A percentile compares a stretch with the other conserved stretches of the same genome.
Evolutionary conservation across 2,113 vertebrate genomes (phyloP).

Genomic region (Etheostoma cragini): DNA sequence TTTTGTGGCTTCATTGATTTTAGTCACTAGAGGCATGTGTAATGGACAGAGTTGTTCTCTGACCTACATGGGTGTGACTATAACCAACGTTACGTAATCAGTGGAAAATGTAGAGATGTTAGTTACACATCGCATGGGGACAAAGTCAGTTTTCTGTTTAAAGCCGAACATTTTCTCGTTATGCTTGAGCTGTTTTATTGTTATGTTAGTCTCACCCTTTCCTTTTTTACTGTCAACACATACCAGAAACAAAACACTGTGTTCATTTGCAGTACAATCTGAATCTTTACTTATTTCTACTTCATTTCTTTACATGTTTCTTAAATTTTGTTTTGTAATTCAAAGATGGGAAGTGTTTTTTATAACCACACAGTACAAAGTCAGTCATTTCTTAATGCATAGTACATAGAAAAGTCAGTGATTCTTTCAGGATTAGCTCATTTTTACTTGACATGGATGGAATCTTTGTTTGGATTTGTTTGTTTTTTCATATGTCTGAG

Average conservation of each 20-base stretch:
- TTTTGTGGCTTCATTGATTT: conserved; percentile 1
- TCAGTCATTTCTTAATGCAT: background rate
- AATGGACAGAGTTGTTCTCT: background rate
- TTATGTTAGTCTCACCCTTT: too few species aligned
- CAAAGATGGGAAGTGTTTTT: background rate
- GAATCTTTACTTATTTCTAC: background rate
- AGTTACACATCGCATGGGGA: background rate
- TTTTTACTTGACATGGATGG: background rate
- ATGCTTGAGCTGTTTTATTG: too few species aligned
- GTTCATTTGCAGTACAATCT: background rate
- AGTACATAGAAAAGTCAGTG: background rate
- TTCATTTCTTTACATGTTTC: background rate
- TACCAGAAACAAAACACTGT: background rate
- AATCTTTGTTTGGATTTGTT: background rate
- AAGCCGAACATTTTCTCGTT: too few species aligned
- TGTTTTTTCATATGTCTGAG: background rate
- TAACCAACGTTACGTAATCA: background rate
- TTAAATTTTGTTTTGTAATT: background rate
- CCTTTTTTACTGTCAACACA: background rate
- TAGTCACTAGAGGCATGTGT: background rate
- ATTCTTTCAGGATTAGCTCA: background rate
- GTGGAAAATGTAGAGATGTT: background rate
- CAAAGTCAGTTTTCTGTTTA: background rate
- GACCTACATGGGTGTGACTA: conserved; percentile 16
- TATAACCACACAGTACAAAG: background rate